Conservation (phyloP, 2,797 vertebrate genomes). For the Eremophila alpestris region DNA sequence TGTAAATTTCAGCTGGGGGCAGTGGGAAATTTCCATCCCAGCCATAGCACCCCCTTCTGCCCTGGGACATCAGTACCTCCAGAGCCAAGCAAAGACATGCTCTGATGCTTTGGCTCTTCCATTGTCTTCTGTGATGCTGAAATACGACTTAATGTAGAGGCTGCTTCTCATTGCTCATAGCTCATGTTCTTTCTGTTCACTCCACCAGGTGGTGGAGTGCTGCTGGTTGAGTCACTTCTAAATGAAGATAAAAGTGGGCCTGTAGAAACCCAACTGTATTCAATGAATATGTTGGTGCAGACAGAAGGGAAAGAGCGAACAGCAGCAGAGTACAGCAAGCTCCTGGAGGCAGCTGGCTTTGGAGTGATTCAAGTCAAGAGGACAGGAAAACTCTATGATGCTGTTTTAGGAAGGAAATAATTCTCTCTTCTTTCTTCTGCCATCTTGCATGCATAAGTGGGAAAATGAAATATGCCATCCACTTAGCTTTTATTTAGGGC, state of each 20-base stretch:
- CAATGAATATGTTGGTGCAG: constrained; percentile 88
- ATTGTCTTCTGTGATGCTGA: not conserved
- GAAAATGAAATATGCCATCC: not conserved
- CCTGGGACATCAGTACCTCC: too few species aligned
- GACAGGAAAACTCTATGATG: constrained; percentile 83
- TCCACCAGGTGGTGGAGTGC: constrained; percentile 64
- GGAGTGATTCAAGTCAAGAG: constrained; percentile 68
- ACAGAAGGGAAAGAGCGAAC: constrained; percentile 85
- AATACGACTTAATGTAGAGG: accelerated
- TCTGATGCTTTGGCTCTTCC: not conserved
- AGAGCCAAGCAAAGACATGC: not conserved
- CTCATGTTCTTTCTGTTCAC: not conserved
- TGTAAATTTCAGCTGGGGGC: not conserved
- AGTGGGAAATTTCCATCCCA: not conserved
- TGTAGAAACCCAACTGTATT: constrained; percentile 83
- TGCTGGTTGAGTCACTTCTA: constrained; percentile 71
- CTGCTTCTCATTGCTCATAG: not conserved
- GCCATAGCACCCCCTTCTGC: accelerated
- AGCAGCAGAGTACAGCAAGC: not conserved
- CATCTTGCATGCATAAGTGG: not conserved
- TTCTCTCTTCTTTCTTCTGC: not conserved
- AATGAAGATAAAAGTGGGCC: constrained; percentile 79
- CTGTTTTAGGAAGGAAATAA: constrained; percentile 76
- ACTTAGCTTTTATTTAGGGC: not conserved
- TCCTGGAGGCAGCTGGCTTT: constrained; percentile 78